Evolutionary conservation across 2,888 invertebrate genomes (phyloP).

Genomic region (Agrilus biguttatus): DNA sequence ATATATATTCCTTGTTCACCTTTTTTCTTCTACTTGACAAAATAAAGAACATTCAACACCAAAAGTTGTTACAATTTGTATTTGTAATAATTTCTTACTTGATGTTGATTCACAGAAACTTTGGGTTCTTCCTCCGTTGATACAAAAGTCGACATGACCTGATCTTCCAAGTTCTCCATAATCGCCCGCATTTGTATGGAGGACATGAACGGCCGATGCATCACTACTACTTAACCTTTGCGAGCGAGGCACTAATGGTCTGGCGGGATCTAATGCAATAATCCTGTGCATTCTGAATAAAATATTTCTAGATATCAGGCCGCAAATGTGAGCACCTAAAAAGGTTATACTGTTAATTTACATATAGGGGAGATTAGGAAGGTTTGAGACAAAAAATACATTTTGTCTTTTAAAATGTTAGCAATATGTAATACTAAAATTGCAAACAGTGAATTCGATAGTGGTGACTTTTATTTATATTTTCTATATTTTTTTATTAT

Average conservation of each 20-base stretch:
- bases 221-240: conserved; percentile 56
- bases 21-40: too few relatives aligned
- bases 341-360: background rate
- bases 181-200: conserved; percentile 67
- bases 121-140: conserved; percentile 63
- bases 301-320: conserved; percentile 57
- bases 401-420: too few relatives aligned
- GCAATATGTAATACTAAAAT: too few relatives aligned
- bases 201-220: conserved; percentile 61
- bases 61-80: too few relatives aligned
- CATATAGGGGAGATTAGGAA: too few relatives aligned
- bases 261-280: conserved; percentile 59
- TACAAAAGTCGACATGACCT: conserved; percentile 67
- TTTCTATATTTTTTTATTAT: too few relatives aligned
- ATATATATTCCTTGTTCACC: too few relatives aligned
- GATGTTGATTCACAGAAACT: conserved; percentile 60
- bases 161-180: conserved; percentile 61
- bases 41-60: too few relatives aligned
- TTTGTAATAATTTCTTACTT: conserved; percentile 33
- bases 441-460: too few relatives aligned
- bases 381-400: too few relatives aligned
- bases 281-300: conserved; percentile 59
- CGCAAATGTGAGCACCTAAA: conserved; percentile 58
- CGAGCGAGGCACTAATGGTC: conserved; percentile 52
- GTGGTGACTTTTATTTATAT: too few relatives aligned